Evolutionary conservation across 1,140 invertebrate species (phyloP), one percentile per base, ranked within the genome.

Genomic region (Macrocentrus cingulum): DNA sequence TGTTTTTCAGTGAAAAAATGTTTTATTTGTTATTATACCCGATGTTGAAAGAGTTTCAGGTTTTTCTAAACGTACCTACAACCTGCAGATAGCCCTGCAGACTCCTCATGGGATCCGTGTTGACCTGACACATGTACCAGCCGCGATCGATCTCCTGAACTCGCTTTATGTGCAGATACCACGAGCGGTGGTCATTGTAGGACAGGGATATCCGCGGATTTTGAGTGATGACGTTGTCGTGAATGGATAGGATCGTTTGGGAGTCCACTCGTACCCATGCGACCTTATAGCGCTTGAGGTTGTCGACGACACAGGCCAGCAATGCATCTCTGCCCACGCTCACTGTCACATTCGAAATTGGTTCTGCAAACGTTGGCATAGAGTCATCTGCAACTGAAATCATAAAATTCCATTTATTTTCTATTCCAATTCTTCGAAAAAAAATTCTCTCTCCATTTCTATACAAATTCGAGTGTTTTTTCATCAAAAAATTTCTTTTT

Each of bases 231-330:
- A 95, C 91, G 68, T 90, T 89, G 73, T 91, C 88, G 69, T 94
- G 92, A 65, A 95, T 94, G 19, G 91, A 92, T 22, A 95, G 79
- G 63, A 94, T 94, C 2, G 93, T 93, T 76, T 95, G 92, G 1
- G 93, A 95, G 68, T 95, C 92, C 22, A 95, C 90, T 25, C 91
- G 82, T 2, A 95, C 90, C 91, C 92, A 95, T 54, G 93, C 93
- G 60, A 95, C 89, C 87, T 94, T 92, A 75, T 92, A 95, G 62
- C 86, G 86, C 65, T 88, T 87, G 20, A 98, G 85, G 79, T 94
- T 92, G 74, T 96, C 91, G 19, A 97, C 92, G 53, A 97, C 91
- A 72, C 95, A 98, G n/a, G 93, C 91, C 25, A 98, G 82, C 1
- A 95, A 80, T 9, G 93, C 94, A 72, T 95, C 92, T 45, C 91